Percentiles rank a stretch among this genome's conserved stretches.
phyloP scores from a whole-genome alignment of 2,888 invertebrate species.

The Apotomis betuletana region DNA sequence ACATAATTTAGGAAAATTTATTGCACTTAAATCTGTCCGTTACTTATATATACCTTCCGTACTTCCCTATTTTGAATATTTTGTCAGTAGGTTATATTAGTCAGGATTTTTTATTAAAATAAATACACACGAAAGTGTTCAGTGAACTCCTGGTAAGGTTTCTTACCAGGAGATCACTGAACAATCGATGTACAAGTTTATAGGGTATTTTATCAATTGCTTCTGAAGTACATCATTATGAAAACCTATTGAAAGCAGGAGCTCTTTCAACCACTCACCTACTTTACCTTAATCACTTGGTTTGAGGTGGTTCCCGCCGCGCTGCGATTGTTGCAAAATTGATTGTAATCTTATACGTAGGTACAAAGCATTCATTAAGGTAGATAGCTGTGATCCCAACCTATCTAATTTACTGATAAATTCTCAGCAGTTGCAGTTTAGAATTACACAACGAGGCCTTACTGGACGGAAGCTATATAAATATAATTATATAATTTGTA shows the following conservation, averaged over 20 bases:
- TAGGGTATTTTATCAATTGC: background rate
- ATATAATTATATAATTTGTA: no score
- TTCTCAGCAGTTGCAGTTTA: background rate
- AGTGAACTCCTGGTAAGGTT: no score
- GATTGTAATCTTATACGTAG: conserved; percentile 20
- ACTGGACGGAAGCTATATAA: background rate
- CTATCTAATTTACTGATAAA: conserved; percentile 2
- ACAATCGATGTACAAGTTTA: no score
- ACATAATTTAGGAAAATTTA: no score
- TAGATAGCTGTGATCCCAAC: background rate
- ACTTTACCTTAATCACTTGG: conserved; percentile 10
- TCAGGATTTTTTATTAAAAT: no score
- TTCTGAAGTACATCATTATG: background rate
- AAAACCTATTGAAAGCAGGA: conserved; percentile 12
- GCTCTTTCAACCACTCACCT: background rate
- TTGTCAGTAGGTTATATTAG: no score
- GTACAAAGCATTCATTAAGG: conserved; percentile 4
- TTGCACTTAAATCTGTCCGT: no score
- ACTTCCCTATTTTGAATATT: no score
- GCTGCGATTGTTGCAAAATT: conserved; percentile 11
- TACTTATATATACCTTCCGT: no score
- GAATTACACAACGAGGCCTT: background rate
- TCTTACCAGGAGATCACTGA: no score
- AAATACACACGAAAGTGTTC: no score
- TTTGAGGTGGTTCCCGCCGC: background rate